Evolutionary conservation across 2,797 vertebrate species (phyloP).

Genomic region (Orientallactaga sibirica): DNA sequence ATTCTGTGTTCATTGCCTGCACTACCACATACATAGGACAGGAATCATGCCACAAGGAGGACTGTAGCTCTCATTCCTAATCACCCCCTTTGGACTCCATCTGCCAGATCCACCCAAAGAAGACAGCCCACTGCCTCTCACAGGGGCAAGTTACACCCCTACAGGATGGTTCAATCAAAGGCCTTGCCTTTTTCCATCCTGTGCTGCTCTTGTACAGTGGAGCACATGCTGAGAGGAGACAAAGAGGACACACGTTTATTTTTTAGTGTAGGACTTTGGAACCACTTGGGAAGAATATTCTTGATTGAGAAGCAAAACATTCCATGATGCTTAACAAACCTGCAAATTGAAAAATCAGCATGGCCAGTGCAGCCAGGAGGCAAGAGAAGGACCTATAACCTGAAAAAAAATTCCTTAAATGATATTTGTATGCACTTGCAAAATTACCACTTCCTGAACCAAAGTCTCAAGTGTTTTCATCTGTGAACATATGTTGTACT

Average conservation of each 20-base stretch:
- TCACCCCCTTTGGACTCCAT: not conserved
- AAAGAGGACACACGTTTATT: slow-evolving; percentile 88
- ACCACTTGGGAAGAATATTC: slow-evolving; percentile 91
- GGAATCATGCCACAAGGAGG: slow-evolving; percentile 35
- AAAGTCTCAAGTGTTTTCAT: slow-evolving; percentile 87
- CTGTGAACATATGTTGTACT: slow-evolving; percentile 81
- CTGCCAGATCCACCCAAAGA: slow-evolving; percentile 25
- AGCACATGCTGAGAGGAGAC: slow-evolving; percentile 85
- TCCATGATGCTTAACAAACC: slow-evolving; percentile 92
- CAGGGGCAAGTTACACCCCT: slow-evolving; percentile 73
- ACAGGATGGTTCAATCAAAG: slow-evolving; percentile 79
- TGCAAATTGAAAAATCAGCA: slow-evolving; percentile 92
- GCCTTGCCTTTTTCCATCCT: slow-evolving; percentile 74
- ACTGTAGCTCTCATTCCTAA: slow-evolving; percentile 48
- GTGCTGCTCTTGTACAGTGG: slow-evolving; percentile 74
- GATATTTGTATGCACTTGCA: slow-evolving; percentile 87
- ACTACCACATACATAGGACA: not conserved
- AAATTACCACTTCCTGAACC: slow-evolving; percentile 87
- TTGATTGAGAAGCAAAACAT: slow-evolving; percentile 92
- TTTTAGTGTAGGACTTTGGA: slow-evolving; percentile 88
- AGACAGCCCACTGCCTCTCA: not conserved
- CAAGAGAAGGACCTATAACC: slow-evolving; percentile 85
- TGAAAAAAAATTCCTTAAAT: slow-evolving; percentile 86
- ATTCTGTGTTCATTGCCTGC: slow-evolving; percentile 26
- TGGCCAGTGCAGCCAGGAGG: slow-evolving; percentile 84